phyloP scores from a whole-genome alignment of 2,888 invertebrate species.

The Margaritifera margaritifera region DNA sequence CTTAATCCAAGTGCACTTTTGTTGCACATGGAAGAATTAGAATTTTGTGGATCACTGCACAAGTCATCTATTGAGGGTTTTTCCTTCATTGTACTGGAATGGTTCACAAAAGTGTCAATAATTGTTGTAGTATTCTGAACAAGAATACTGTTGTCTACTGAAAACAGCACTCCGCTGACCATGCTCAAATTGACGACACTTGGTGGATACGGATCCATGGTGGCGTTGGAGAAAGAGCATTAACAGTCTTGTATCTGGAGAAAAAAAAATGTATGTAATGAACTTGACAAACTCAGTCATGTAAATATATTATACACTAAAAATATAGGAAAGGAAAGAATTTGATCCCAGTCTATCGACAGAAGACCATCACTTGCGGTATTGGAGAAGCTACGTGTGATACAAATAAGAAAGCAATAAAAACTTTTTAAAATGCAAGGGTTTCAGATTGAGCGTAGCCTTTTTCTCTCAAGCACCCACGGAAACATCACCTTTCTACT shows the following conservation, averaged over 20 bases:
- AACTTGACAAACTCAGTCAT: too few species aligned
- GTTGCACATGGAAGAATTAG: conserved; percentile 37
- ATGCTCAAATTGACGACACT: neutral
- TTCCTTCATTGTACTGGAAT: neutral
- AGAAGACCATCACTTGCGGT: too few species aligned
- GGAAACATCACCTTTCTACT: too few species aligned
- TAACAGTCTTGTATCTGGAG: neutral
- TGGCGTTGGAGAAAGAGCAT: neutral
- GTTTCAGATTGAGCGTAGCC: too few species aligned
- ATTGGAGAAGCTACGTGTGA: too few species aligned
- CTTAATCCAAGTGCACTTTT: conserved; percentile 47
- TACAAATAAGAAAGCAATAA: too few species aligned
- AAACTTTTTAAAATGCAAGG: too few species aligned
- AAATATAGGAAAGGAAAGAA: too few species aligned
- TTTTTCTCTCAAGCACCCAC: too few species aligned
- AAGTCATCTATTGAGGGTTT: conserved; percentile 33
- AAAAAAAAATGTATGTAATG: too few species aligned
- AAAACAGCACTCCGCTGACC: neutral
- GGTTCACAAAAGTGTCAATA: neutral
- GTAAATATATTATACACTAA: too few species aligned
- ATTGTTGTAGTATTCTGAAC: neutral
- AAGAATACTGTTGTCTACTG: conserved; percentile 1
- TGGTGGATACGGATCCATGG: neutral
- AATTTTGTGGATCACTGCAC: conserved; percentile 21
- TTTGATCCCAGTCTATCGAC: too few species aligned